phyloP scores from a whole-genome alignment of 2,113 vertebrate species.

The Perca fluviatilis region DNA sequence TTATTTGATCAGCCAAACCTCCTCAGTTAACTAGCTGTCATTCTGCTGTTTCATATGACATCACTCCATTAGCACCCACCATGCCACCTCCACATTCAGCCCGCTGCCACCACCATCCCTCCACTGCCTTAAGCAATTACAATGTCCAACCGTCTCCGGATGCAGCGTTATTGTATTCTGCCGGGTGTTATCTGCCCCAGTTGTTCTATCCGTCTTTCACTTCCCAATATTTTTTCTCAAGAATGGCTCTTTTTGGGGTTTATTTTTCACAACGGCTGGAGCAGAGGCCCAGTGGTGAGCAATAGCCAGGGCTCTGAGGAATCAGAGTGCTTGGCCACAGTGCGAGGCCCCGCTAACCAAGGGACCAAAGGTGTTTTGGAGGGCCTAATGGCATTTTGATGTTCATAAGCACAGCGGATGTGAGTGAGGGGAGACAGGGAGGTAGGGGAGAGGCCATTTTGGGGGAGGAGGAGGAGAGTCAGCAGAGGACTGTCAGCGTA shows the following conservation, averaged over 20 bases:
- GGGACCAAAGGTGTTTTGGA: conserved; percentile 85
- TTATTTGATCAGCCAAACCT: conserved; percentile 81
- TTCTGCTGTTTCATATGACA: conserved; percentile 72
- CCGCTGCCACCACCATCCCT: conserved; percentile 48
- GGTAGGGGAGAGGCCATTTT: conserved; percentile 86
- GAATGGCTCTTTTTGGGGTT: conserved; percentile 62
- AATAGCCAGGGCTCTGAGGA: conserved; percentile 73
- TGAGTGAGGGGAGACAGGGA: conserved; percentile 88
- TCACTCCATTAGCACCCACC: conserved; percentile 77
- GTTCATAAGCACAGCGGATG: conserved; percentile 94
- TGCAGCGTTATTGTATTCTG: conserved; percentile 66
- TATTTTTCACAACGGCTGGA: conserved; percentile 71
- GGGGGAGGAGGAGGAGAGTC: conserved; percentile 73
- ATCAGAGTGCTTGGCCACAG: conserved; percentile 70
- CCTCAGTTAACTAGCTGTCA: conserved; percentile 79
- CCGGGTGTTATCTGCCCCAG: conserved; percentile 68
- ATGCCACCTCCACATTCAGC: conserved; percentile 51
- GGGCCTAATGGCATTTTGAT: conserved; percentile 98
- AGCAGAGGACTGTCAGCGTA: conserved; percentile 73
- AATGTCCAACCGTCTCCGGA: conserved; percentile 61
- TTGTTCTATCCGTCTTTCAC: conserved; percentile 73
- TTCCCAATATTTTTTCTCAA: conserved; percentile 65
- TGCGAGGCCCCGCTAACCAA: conserved; percentile 66
- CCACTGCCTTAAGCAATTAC: conserved; percentile 66
- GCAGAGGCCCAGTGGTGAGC: conserved; percentile 85